Percentiles rank a stretch among this genome's conserved stretches.
Conservation (phyloP, 1,140 invertebrate genomes). For the Calliphora vicina region DNA sequence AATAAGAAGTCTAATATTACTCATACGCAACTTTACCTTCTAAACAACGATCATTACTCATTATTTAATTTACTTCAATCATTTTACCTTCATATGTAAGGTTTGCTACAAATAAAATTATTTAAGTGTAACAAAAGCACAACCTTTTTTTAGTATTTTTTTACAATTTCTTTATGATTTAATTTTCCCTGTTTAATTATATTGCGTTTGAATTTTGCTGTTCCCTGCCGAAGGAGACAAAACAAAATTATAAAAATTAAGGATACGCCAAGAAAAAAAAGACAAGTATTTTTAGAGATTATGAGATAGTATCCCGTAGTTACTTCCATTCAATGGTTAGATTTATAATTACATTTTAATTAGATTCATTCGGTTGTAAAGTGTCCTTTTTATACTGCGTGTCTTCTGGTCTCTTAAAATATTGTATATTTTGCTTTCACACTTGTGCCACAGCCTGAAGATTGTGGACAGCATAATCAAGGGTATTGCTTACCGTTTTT, state of each 20-base stretch:
- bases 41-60: too few relatives aligned
- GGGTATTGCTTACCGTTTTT: slow-evolving; percentile 6
- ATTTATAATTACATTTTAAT: slow-evolving; percentile 64
- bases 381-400: slow-evolving; percentile 61
- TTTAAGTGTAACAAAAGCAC: too few relatives aligned
- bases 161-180: too few relatives aligned
- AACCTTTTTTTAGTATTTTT: too few relatives aligned
- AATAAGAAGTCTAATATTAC: too few relatives aligned
- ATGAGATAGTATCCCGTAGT: slow-evolving; percentile 54
- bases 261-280: neutral
- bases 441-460: slow-evolving; percentile 31
- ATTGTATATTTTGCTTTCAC: slow-evolving; percentile 34
- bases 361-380: slow-evolving; percentile 64
- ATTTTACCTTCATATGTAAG: too few relatives aligned
- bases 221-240: neutral
- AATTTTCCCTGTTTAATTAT: too few relatives aligned
- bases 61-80: too few relatives aligned
- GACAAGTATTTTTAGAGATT: slow-evolving; percentile 14
- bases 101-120: too few relatives aligned
- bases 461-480: slow-evolving; percentile 1
- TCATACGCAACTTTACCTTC: too few relatives aligned
- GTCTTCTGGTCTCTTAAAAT: neutral
- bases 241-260: neutral
- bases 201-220: neutral
- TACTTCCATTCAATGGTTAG: slow-evolving; percentile 63